These are phyloP conservation scores for Antechinus stuartii DNA, from an alignment of 2,113 vertebrate species.

Conservation along the genomic window DNA sequence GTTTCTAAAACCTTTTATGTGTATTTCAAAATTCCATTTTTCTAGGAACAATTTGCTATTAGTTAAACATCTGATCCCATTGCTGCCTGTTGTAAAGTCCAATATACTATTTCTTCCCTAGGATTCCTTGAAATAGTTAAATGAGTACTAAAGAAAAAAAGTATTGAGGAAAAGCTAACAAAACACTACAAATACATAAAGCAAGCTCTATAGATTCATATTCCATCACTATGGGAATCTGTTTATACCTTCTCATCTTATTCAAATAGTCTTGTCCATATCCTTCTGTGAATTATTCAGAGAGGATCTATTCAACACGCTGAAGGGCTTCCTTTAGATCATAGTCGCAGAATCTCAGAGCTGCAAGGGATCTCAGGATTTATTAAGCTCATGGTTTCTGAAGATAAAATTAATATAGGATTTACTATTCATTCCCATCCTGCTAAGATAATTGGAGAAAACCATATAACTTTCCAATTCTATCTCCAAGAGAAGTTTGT, in stretches of 20 bases:
- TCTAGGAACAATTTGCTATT: constrained; percentile 48
- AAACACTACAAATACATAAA: neutral
- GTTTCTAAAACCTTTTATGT: constrained; percentile 70
- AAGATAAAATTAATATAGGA: neutral
- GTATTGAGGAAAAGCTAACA: neutral
- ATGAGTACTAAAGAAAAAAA: neutral
- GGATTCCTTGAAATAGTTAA: neutral
- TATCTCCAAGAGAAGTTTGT: neutral
- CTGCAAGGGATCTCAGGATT: neutral
- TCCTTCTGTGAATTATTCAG: neutral
- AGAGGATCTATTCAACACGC: neutral
- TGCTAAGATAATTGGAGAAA: neutral
- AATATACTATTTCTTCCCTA: constrained; percentile 42
- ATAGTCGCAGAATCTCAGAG: neutral
- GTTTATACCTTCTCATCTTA: neutral
- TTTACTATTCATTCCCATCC: neutral
- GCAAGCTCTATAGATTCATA: neutral
- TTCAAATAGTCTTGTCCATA: neutral
- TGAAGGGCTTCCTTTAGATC: neutral
- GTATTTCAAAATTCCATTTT: constrained; percentile 56
- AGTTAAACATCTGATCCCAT: constrained; percentile 41
- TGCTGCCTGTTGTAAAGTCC: neutral
- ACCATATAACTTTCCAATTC: neutral
- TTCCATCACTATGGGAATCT: neutral
- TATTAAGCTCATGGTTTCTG: neutral